phyloP scores from a whole-genome alignment of 2,113 vertebrate species.

The Alethe diademata region DNA sequence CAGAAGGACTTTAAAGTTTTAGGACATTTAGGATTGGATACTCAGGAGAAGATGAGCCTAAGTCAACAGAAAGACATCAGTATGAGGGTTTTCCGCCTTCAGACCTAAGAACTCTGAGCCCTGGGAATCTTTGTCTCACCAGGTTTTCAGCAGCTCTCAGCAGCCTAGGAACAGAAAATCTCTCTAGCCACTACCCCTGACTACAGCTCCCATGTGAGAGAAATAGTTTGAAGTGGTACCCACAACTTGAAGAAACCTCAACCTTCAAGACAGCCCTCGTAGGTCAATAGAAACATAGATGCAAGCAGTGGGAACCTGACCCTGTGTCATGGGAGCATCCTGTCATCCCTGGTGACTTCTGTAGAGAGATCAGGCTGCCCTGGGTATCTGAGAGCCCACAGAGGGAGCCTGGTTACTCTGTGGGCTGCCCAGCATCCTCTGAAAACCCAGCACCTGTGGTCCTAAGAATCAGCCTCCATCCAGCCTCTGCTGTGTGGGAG shows the following conservation, averaged over 20 bases:
- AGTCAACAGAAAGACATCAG: background rate
- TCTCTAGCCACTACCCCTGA: background rate
- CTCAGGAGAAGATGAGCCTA: background rate
- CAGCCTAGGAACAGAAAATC: background rate
- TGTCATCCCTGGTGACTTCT: background rate
- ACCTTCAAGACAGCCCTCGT: background rate
- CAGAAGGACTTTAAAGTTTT: background rate
- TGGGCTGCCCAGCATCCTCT: background rate
- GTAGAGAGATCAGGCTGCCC: background rate
- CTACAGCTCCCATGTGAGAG: background rate
- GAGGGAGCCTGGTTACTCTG: background rate
- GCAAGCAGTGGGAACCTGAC: constrained; percentile 10
- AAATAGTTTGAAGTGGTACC: background rate
- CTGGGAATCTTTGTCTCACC: background rate
- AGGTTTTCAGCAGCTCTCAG: background rate
- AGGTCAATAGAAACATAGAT: background rate
- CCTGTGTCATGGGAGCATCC: constrained; percentile 30
- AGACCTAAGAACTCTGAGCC: background rate
- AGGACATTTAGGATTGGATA: background rate
- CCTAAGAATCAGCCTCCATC: background rate
- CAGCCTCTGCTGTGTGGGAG: background rate
- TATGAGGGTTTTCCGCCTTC: background rate
- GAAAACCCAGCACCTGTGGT: background rate
- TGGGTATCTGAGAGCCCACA: background rate
- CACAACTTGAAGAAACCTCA: background rate